Percentiles rank a stretch among this genome's conserved stretches.
Conservation (phyloP, 2,888 invertebrate genomes). For the Pseudococcus longispinus region DNA sequence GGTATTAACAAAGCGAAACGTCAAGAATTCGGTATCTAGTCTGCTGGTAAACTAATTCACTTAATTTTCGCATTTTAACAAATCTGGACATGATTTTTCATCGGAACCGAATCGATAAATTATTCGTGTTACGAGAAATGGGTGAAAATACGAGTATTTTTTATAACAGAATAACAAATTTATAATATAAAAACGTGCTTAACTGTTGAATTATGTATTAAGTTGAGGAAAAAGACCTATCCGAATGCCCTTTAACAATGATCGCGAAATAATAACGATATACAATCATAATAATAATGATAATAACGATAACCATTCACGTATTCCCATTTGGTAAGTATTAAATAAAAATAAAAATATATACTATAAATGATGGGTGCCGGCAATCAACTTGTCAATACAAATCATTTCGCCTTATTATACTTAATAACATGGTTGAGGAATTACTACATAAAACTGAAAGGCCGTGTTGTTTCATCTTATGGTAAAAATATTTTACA, state of each 20-base stretch:
- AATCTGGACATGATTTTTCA: not conserved
- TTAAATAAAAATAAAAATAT: slow-evolving; percentile 24
- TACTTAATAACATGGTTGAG: slow-evolving; percentile 52
- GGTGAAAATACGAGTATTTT: not conserved
- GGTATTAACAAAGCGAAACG: no score
- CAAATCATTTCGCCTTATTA: slow-evolving; percentile 57
- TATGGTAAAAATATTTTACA: slow-evolving; percentile 36
- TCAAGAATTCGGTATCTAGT: no score
- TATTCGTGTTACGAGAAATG: not conserved
- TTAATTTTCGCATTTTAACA: no score
- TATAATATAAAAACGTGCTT: slow-evolving; percentile 35
- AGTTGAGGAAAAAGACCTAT: slow-evolving; percentile 16
- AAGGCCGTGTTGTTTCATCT: slow-evolving; percentile 32
- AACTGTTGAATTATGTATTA: slow-evolving; percentile 52
- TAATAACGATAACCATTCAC: slow-evolving; percentile 32
- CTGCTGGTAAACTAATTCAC: no score
- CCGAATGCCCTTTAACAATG: slow-evolving; percentile 40
- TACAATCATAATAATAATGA: slow-evolving; percentile 45
- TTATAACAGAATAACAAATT: not conserved
- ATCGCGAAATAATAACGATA: slow-evolving; percentile 32
- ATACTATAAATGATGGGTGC: slow-evolving; percentile 48
- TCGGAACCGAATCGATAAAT: not conserved
- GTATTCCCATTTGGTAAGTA: slow-evolving; percentile 43
- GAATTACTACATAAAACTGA: slow-evolving; percentile 47
- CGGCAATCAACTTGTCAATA: slow-evolving; percentile 57